Evolutionary conservation across 2,113 vertebrate species (phyloP).

Genomic region (Dendropsophus ebraccatus): DNA sequence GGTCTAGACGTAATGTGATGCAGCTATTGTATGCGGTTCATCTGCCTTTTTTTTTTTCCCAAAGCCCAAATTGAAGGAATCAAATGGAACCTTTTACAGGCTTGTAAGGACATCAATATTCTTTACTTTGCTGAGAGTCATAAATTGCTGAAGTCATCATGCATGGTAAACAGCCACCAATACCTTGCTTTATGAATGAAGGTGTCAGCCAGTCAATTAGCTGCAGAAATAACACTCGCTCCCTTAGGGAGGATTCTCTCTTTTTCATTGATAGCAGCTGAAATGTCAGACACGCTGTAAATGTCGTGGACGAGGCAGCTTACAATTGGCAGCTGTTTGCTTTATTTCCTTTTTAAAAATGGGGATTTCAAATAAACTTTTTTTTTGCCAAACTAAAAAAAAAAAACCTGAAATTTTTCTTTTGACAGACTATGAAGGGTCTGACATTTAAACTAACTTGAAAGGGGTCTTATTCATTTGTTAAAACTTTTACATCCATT

Average conservation of each 20-base stretch:
- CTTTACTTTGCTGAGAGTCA: slow-evolving; percentile 53
- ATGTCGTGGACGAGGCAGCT: slow-evolving; percentile 66
- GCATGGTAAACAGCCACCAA: slow-evolving; percentile 68
- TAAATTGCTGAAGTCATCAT: slow-evolving; percentile 68
- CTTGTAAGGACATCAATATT: slow-evolving; percentile 63
- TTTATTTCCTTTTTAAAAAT: slow-evolving; percentile 57
- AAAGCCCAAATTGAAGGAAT: slow-evolving; percentile 35
- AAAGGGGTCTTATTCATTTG: slow-evolving; percentile 1
- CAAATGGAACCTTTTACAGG: slow-evolving; percentile 46
- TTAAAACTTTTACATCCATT: background rate
- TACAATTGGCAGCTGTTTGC: slow-evolving; percentile 64
- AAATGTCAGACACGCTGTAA: slow-evolving; percentile 78
- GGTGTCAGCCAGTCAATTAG: slow-evolving; percentile 76
- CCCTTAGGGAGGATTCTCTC: slow-evolving; percentile 72
- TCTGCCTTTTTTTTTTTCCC: slow-evolving; percentile 30
- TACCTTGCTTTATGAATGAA: slow-evolving; percentile 66
- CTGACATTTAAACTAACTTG: slow-evolving; percentile 25
- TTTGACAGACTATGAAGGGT: slow-evolving; percentile 27
- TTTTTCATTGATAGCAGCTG: slow-evolving; percentile 69
- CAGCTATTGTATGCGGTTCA: slow-evolving; percentile 4
- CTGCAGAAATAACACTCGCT: slow-evolving; percentile 71
- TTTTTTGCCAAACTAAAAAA: slow-evolving; percentile 52
- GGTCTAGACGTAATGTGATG: background rate
- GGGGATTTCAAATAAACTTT: slow-evolving; percentile 42
- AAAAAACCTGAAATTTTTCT: background rate